These are phyloP conservation scores for Drosophila greeni DNA, from an alignment of 2,888 invertebrate species.

Conservation along the genomic window DNA sequence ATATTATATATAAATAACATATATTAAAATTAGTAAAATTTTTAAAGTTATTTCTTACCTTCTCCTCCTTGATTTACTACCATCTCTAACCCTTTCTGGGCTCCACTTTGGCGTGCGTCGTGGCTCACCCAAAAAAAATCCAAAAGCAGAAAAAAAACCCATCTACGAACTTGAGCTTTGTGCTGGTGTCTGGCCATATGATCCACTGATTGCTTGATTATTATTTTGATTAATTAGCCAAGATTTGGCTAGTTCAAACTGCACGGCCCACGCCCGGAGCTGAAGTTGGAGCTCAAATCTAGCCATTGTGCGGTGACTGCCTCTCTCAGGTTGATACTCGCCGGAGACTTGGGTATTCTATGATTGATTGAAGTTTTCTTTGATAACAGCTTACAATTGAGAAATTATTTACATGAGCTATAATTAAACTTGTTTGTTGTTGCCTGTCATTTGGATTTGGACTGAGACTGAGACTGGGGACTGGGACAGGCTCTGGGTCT, in stretches of 20 bases:
- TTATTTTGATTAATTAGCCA: conserved; percentile 77
- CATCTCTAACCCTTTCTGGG: conserved; percentile 33
- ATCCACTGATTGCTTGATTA: conserved; percentile 76
- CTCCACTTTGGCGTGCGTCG: conserved; percentile 72
- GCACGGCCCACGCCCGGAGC: conserved; percentile 70
- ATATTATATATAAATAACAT: too few species aligned
- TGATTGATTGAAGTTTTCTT: conserved; percentile 76
- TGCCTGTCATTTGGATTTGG: conserved; percentile 66
- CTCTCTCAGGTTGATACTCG: conserved; percentile 64
- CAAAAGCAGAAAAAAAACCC: conserved; percentile 19
- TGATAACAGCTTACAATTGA: conserved; percentile 76
- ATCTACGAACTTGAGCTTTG: conserved; percentile 43
- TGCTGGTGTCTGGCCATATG: conserved; percentile 62
- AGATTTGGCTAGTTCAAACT: conserved; percentile 75
- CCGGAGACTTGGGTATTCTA: conserved; percentile 50
- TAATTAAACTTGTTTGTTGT: conserved; percentile 75
- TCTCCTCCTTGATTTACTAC: not conserved
- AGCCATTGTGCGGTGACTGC: conserved; percentile 49
- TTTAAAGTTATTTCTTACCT: not conserved
- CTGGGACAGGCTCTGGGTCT: conserved; percentile 10
- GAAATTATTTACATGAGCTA: conserved; percentile 75
- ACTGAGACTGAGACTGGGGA: not conserved
- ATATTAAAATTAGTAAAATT: not conserved
- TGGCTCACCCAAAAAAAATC: conserved; percentile 57
- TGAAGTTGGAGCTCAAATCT: conserved; percentile 15